Evolutionary conservation across 2,888 invertebrate genomes (phyloP).

Genomic region (Lasioglossum vierecki): DNA sequence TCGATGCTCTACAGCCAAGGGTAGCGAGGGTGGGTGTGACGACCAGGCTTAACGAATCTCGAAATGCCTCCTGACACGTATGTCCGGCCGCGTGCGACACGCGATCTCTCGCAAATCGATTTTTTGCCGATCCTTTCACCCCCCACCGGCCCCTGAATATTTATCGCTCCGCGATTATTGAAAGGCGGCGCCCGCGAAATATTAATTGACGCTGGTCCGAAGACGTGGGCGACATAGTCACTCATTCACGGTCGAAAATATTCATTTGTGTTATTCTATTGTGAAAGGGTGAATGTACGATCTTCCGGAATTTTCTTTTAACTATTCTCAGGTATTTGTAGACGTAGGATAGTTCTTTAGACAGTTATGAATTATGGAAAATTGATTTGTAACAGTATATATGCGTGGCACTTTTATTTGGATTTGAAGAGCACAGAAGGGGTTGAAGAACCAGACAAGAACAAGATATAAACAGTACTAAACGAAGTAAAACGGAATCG

Average conservation of each 20-base stretch:
- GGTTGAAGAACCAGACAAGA: background rate
- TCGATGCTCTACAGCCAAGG: slow-evolving; percentile 42
- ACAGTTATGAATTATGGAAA: background rate
- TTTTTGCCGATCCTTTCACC: background rate
- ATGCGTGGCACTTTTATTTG: background rate
- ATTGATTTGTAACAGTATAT: background rate
- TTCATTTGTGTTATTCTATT: background rate
- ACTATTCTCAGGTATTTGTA: background rate
- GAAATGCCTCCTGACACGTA: slow-evolving; percentile 64
- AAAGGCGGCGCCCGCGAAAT: background rate
- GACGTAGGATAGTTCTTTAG: too few relatives aligned
- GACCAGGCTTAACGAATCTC: slow-evolving; percentile 69
- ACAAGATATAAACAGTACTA: background rate
- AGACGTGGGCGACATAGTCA: background rate
- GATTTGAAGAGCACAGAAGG: background rate
- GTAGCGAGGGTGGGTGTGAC: slow-evolving; percentile 57
- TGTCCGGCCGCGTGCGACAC: slow-evolving; percentile 65
- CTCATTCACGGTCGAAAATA: background rate
- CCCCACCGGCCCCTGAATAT: background rate
- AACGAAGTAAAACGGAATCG: background rate
- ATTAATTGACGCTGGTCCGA: background rate
- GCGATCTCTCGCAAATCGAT: slow-evolving; percentile 55
- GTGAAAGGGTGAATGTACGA: too few relatives aligned
- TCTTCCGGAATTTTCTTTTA: background rate
- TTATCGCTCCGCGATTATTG: background rate